Conservation (phyloP, 2,113 vertebrate genomes). For the Gymnocephalus cernua region DNA sequence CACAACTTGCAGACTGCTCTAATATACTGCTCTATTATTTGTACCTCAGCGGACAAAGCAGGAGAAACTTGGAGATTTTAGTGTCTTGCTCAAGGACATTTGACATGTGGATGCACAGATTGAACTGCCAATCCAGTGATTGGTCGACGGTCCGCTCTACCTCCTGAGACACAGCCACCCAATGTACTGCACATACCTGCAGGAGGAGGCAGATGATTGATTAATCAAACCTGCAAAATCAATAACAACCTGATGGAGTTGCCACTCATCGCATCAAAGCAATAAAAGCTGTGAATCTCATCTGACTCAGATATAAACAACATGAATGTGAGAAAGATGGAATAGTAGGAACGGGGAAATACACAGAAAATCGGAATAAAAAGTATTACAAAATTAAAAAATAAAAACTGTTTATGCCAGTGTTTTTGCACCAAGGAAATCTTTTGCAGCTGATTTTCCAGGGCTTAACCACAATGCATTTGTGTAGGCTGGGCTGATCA, state of each 20-base stretch:
- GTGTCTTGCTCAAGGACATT: not conserved
- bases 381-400: not conserved
- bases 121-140: not conserved
- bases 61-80: not conserved
- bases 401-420: not conserved
- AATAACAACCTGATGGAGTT: slow-evolving; percentile 66
- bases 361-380: not conserved
- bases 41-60: not conserved
- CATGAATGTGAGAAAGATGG: slow-evolving; percentile 8
- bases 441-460: slow-evolving; percentile 4
- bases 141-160: not conserved
- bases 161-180: not conserved
- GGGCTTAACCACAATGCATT: slow-evolving; percentile 8
- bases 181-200: slow-evolving; percentile 35
- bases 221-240: slow-evolving; percentile 68
- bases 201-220: slow-evolving; percentile 69
- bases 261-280: slow-evolving; percentile 54
- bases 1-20: not conserved
- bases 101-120: not conserved
- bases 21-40: slow-evolving; percentile 8
- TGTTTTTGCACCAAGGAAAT: slow-evolving; percentile 13
- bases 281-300: slow-evolving; percentile 48
- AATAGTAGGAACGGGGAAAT: not conserved
- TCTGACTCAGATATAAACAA: slow-evolving; percentile 37
- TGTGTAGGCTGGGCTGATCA: slow-evolving; percentile 19